Evolutionary conservation across 2,888 invertebrate species (phyloP), one percentile per base, ranked within the genome.

Genomic region (Protodeltote pygarga): DNA sequence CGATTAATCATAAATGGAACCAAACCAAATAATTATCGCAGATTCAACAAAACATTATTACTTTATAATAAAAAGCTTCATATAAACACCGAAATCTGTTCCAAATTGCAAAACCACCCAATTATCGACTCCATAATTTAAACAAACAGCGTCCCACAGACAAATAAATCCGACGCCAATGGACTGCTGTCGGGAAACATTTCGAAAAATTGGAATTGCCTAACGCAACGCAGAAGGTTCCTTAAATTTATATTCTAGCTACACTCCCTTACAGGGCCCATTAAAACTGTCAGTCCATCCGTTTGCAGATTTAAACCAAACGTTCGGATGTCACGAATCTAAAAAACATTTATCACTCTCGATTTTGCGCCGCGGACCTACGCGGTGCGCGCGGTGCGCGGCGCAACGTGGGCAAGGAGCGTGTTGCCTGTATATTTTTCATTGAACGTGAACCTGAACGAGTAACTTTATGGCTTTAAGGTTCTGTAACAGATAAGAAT

Each of bases 251-350:
- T 85, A 75, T 75, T 77, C 76, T 81, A 77, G 76, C 83, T 78
- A 76, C 76, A 74, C 69, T 82, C 83, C 84, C 81, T 87, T 84
- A 77, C 80, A 65, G 64, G 75, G 78, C 68, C 85, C 85, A 88
- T 89, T 89, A 86, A 87, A 86, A 84, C 77, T 79, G 86, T 79
- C 81, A 81, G 79, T 83, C 81, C 81, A 79, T 83, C 81, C 84
- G 81, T 83, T 87, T 64, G 77, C 75, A 83, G 85, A 84, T 84
- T 88, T 84, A 85, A 85, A 77, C 81, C 79, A 77, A 85, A 85
- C 75, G 79, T 77, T 76, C 65, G 65, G 66, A 74, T 63, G 79
- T 84, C 85, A 82, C 82, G 78, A 83, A 77, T 83, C 77, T 77
- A 80, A 86, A 83, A 85, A 81, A 77, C 83, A 85, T 84, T 83